Evolutionary conservation across 2,888 invertebrate genomes (phyloP).

Genomic region (Norana najaformis): DNA sequence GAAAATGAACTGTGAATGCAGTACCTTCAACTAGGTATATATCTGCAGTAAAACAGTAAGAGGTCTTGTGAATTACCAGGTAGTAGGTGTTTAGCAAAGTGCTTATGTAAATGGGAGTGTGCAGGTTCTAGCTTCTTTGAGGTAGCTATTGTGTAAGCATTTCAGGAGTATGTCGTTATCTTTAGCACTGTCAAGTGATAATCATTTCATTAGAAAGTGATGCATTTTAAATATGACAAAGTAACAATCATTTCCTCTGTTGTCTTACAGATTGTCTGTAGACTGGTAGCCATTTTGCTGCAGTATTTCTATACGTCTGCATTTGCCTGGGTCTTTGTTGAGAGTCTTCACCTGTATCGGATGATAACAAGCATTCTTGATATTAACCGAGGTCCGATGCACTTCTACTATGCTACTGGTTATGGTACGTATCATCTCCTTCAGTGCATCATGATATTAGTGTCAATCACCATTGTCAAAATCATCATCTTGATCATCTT

Average conservation of each 20-base stretch:
- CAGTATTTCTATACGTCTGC: conserved; percentile 91
- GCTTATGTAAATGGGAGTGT: too few relatives aligned
- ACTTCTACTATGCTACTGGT: conserved; percentile 72
- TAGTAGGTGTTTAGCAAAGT: too few relatives aligned
- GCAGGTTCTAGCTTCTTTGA: too few relatives aligned
- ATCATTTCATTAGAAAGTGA: background rate
- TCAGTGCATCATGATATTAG: background rate
- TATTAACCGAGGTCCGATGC: conserved; percentile 91
- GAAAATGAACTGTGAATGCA: too few relatives aligned
- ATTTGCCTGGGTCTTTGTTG: conserved; percentile 88
- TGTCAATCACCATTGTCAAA: background rate
- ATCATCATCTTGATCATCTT: background rate
- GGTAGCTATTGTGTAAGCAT: too few relatives aligned
- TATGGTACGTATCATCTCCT: conserved; percentile 29
- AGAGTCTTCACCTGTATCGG: conserved; percentile 87
- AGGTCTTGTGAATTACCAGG: too few relatives aligned
- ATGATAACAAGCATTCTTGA: conserved; percentile 93
- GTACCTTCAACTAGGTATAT: too few relatives aligned
- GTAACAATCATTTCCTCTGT: background rate
- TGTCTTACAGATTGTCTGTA: conserved; percentile 75
- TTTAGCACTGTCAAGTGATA: too few relatives aligned
- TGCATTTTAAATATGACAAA: too few relatives aligned
- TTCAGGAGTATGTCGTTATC: too few relatives aligned
- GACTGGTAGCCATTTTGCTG: conserved; percentile 83
- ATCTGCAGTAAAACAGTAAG: too few relatives aligned